Evolutionary conservation across 2,797 vertebrate genomes (phyloP), one percentile per base, ranked within the genome.

Genomic region (Pristis pectinata): DNA sequence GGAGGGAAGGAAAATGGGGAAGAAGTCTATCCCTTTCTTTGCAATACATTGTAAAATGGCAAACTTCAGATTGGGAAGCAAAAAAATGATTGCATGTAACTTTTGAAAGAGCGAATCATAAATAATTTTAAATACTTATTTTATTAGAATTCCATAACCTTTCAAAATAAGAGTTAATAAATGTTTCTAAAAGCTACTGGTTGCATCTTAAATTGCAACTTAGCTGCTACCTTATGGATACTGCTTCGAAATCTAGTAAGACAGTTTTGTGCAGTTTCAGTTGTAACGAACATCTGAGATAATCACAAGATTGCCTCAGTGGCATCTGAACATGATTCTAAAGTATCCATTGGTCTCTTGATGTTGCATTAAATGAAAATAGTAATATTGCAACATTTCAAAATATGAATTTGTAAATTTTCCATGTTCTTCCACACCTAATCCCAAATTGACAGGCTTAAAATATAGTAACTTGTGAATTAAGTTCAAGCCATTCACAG

Each of bases 51-150:
- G 83, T 44, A 30, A 93, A 93, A 74, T 94, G 59, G 61, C 92
- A 94, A 74, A 76, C 44, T 93, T 72, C 27, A 72, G 67, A 44
- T 72, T 64, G 91, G 44, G 30, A 70, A 44, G 41, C 91, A 93
- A 72, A 72, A 56, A 44, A 72, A n/a, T 44, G 41, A 76, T 74
- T 56, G 92, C 92, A 93, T 34, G 70, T 74, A 34, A 30, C 27
- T 94, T 94, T 70, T 94, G 44, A 94, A 94, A 34, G 70, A 72
- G 67, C 56, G 92, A 94, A 76, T 94, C 92, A 94, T 94, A 94
- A 94, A 94, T 94, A 94, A 94, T 94, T 94, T 74, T 49, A 94
- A 76, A 94, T 76, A 94, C 15, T 94, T 74, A 94, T 53, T 94
- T 74, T 76, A n/a, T 53, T 94, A 72, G 70, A 94, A 76, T 76